A percentile compares a stretch with the other conserved stretches of the same genome.
These are phyloP conservation scores for Equus quagga DNA, from an alignment of 2,113 vertebrate genomes.

Conservation along the genomic window DNA sequence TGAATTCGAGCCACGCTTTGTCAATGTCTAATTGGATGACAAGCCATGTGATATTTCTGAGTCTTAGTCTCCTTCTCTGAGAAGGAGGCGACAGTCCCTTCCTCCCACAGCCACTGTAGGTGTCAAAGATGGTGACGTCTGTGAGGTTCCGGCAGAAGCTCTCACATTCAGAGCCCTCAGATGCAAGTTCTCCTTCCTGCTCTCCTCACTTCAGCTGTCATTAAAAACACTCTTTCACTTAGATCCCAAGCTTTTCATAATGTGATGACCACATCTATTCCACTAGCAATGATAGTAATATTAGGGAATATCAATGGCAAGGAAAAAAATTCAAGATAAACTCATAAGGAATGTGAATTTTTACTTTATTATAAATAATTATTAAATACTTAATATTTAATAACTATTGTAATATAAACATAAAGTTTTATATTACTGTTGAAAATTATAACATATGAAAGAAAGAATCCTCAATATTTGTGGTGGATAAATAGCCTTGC, in stretches of 20 bases:
- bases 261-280: not conserved
- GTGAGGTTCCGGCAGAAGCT: not conserved
- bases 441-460: not conserved
- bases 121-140: not conserved
- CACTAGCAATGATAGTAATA: not conserved
- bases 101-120: fast-evolving
- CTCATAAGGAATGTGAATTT: not conserved
- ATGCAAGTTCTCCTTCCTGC: not conserved
- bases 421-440: not conserved
- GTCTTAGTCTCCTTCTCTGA: not conserved
- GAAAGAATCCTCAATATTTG: not conserved
- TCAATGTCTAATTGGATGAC: not conserved
- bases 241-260: not conserved
- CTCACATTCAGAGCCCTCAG: not conserved
- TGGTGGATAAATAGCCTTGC: not conserved
- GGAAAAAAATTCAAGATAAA: not conserved
- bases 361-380: not conserved
- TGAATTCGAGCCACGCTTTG: not conserved
- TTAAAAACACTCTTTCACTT: not conserved
- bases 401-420: not conserved
- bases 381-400: not conserved
- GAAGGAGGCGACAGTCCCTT: not conserved
- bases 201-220: not conserved
- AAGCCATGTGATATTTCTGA: not conserved
- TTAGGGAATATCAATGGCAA: not conserved